phyloP scores from a whole-genome alignment of 2,113 vertebrate genomes.

The Muscicapa adusta region DNA sequence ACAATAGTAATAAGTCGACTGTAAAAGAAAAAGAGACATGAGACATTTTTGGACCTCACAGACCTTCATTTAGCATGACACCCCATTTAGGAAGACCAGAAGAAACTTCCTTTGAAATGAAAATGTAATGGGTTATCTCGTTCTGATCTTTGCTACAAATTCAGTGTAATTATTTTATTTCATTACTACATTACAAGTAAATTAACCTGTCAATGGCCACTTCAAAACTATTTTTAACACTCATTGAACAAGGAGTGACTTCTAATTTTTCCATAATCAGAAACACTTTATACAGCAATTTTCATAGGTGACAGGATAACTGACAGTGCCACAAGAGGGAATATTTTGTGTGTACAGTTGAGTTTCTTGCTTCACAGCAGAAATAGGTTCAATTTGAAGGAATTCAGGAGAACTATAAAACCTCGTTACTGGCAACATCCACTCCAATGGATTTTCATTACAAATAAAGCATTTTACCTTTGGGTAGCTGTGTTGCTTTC shows the following conservation, averaged over 20 bases:
- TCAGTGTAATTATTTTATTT: not conserved
- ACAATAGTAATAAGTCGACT: conserved; percentile 96
- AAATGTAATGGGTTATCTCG: not conserved
- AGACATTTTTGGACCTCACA: conserved; percentile 7
- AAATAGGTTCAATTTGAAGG: not conserved
- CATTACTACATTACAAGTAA: not conserved
- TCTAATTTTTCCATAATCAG: not conserved
- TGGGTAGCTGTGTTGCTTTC: conserved; percentile 98
- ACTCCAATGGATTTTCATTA: not conserved
- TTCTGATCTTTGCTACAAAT: not conserved
- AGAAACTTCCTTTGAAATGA: not conserved
- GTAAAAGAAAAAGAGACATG: conserved; percentile 58
- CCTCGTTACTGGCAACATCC: not conserved
- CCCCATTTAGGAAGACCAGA: not conserved
- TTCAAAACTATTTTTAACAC: not conserved
- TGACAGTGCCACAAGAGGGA: not conserved
- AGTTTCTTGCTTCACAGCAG: not conserved
- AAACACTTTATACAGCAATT: not conserved
- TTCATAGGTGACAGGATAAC: not conserved
- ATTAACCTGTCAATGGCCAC: not conserved
- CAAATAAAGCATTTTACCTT: conserved; percentile 77
- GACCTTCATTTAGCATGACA: not conserved
- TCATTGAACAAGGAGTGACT: not conserved
- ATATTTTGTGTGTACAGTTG: not conserved
- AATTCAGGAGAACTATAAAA: not conserved